A percentile compares a stretch with the other conserved stretches of the same genome.
Conservation (phyloP, 1,140 invertebrate species). For the Papilio glaucus region DNA sequence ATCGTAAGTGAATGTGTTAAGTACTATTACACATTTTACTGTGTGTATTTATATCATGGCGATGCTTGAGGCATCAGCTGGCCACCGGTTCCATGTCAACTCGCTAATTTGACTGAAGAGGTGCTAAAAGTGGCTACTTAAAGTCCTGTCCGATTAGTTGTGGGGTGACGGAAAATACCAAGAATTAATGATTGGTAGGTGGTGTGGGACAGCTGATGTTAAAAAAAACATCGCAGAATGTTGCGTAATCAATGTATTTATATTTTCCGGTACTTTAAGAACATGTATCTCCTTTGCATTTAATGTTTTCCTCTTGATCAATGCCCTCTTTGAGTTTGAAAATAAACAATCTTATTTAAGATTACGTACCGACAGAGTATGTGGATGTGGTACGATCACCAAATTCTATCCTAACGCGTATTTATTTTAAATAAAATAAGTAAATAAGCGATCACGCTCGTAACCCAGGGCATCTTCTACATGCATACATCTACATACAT, state of each 20-base stretch:
- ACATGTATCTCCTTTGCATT: neutral
- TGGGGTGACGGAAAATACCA: slow-evolving; percentile 43
- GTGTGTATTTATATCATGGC: neutral
- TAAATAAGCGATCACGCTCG: no score
- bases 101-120: slow-evolving; percentile 59
- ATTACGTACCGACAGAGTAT: no score
- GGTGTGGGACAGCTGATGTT: slow-evolving; percentile 25
- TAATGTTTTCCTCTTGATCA: neutral
- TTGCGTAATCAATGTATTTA: neutral
- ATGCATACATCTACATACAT: no score
- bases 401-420: no score
- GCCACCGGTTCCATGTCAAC: slow-evolving; percentile 44
- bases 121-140: slow-evolving; percentile 60
- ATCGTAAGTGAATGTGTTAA: slow-evolving; percentile 13
- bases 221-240: neutral
- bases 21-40: neutral
- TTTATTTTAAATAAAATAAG: no score
- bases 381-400: no score
- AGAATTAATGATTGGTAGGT: slow-evolving; percentile 40
- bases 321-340: neutral
- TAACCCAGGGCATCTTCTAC: no score
- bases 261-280: neutral
- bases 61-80: slow-evolving; percentile 32
- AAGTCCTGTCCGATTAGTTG: slow-evolving; percentile 42
- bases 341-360: neutral